phyloP scores from a whole-genome alignment of 2,113 vertebrate species.

The Rhadina sibilatrix region DNA sequence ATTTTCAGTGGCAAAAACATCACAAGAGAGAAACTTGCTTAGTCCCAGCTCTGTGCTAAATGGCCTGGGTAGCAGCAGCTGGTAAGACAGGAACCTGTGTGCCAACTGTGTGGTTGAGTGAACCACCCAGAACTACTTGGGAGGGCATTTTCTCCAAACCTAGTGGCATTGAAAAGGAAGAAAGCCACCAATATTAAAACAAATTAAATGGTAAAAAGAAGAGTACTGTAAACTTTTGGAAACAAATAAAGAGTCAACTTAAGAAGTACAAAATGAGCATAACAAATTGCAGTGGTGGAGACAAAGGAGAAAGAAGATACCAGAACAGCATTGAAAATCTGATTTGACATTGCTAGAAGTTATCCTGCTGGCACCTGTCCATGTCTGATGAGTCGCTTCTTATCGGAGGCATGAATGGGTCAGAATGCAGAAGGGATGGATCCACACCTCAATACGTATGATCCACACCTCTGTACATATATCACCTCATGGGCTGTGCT shows the following conservation, averaged over 20 bases:
- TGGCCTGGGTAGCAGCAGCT: not conserved
- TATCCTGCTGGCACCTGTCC: not conserved
- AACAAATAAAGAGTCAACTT: not conserved
- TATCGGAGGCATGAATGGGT: accelerated
- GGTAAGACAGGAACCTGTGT: not conserved
- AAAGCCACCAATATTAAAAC: not conserved
- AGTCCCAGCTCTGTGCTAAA: not conserved
- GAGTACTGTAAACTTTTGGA: not conserved
- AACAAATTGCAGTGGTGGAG: not conserved
- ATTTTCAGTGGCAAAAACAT: not conserved
- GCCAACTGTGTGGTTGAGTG: not conserved
- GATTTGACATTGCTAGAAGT: not conserved
- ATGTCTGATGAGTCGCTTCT: accelerated
- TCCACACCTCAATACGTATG: not conserved
- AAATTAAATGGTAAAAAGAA: not conserved
- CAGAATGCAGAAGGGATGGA: not conserved
- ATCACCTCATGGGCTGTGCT: not conserved
- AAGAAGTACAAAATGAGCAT: not conserved
- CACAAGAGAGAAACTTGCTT: not conserved
- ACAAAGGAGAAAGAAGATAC: not conserved
- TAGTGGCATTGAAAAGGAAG: not conserved
- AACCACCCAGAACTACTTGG: not conserved
- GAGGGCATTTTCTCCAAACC: not conserved
- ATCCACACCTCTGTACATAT: accelerated
- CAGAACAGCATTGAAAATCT: not conserved